phyloP scores from a whole-genome alignment of 2,797 vertebrate genomes.

The Thripadectes ignobilis region DNA sequence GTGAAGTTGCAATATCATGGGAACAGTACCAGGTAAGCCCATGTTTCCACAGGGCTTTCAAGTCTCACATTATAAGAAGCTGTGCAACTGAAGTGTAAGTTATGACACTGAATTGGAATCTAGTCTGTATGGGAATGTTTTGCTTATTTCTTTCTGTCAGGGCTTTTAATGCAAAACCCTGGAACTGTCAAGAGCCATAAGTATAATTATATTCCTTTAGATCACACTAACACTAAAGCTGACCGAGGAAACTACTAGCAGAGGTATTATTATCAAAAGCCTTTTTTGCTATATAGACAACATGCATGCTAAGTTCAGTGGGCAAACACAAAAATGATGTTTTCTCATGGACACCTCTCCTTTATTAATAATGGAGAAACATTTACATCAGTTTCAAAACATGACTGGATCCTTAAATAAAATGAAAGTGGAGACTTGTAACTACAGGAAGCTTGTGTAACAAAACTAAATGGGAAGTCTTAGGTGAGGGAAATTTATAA shows the following conservation, averaged over 20 bases:
- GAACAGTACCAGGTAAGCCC: not conserved
- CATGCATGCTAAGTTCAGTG: not conserved
- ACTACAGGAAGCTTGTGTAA: not conserved
- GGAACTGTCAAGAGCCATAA: not conserved
- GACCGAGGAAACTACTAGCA: not conserved
- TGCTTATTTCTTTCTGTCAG: not conserved
- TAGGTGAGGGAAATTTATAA: not conserved
- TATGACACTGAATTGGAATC: not conserved
- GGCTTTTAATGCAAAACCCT: not conserved
- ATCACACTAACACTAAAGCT: not conserved
- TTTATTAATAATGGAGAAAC: not conserved
- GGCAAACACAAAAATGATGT: not conserved
- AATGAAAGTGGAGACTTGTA: not conserved
- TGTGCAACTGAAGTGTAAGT: not conserved
- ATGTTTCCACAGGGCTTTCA: not conserved
- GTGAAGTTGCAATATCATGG: not conserved
- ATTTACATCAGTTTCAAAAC: not conserved
- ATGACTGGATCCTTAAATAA: not conserved
- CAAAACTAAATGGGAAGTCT: not conserved
- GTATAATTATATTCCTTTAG: not conserved
- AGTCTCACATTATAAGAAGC: not conserved
- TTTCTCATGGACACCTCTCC: not conserved
- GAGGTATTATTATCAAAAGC: not conserved
- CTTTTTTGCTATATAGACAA: not conserved
- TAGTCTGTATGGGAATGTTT: not conserved